Evolutionary conservation across 2,797 vertebrate species (phyloP).

Genomic region (Mareca strepera): DNA sequence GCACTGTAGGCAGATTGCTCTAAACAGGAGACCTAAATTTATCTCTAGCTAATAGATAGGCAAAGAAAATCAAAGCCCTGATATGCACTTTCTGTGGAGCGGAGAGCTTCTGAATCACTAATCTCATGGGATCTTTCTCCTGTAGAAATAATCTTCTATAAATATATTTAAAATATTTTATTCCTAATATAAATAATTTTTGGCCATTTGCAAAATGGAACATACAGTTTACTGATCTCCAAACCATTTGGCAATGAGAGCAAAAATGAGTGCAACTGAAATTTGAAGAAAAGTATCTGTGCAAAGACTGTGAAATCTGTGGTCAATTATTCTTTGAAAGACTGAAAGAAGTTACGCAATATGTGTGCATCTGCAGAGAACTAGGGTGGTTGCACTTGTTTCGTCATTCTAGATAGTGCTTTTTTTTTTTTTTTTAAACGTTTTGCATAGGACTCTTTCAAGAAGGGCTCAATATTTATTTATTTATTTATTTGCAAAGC

Average conservation of each 20-base stretch:
- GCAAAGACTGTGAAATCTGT: background rate
- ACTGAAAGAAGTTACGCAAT: background rate
- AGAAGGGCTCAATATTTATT: background rate
- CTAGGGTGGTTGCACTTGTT: background rate
- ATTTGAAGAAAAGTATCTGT: background rate
- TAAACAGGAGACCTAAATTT: conserved; percentile 58
- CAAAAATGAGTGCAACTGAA: background rate
- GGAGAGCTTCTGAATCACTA: background rate
- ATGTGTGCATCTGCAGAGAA: background rate
- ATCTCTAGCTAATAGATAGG: conserved; percentile 46
- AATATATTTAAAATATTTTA: background rate
- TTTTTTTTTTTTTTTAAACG: background rate
- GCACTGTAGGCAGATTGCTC: conserved; percentile 40
- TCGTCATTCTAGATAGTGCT: background rate
- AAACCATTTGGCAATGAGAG: background rate
- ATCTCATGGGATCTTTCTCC: background rate
- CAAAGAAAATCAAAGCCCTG: conserved; percentile 26
- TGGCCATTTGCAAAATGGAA: background rate
- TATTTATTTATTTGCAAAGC: background rate
- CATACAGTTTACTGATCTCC: background rate
- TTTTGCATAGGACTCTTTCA: background rate
- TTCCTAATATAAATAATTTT: background rate
- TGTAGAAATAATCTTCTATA: background rate
- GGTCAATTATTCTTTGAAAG: background rate
- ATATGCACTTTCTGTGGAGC: conserved; percentile 8